Evolutionary conservation across 2,113 vertebrate genomes (phyloP).

Genomic region (Plestiodon gilberti): DNA sequence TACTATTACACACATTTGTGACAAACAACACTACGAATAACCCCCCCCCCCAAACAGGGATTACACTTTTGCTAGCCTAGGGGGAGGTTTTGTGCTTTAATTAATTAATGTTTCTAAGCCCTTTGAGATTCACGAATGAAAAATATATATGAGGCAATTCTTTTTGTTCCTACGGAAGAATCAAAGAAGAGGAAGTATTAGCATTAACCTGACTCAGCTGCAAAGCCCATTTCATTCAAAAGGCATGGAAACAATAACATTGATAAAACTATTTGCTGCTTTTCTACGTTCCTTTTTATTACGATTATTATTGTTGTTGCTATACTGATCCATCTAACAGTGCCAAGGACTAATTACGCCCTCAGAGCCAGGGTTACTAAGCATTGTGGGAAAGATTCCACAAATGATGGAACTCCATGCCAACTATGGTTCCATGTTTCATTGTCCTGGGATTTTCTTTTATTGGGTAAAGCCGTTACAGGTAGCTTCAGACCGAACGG

Average conservation of each 20-base stretch:
- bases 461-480: background rate
- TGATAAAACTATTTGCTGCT: constrained; percentile 5
- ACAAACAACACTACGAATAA: background rate
- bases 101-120: constrained; percentile 19
- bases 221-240: background rate
- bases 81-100: background rate
- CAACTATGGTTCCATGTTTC: background rate
- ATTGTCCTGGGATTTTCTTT: background rate
- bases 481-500: background rate
- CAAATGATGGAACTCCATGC: background rate
- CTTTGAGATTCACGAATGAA: constrained; percentile 29
- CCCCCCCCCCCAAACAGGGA: constrained; percentile 38
- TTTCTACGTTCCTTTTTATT: background rate
- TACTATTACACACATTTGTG: constrained; percentile 12
- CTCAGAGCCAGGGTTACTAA: background rate
- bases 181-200: background rate
- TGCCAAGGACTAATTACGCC: background rate
- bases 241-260: background rate
- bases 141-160: background rate
- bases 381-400: background rate
- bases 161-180: background rate
- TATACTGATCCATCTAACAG: background rate
- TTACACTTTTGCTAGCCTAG: background rate
- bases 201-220: fast-evolving
- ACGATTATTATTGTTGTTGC: background rate